Evolutionary conservation across 2,113 vertebrate species (phyloP).

Genomic region (Coptodon rendalli): DNA sequence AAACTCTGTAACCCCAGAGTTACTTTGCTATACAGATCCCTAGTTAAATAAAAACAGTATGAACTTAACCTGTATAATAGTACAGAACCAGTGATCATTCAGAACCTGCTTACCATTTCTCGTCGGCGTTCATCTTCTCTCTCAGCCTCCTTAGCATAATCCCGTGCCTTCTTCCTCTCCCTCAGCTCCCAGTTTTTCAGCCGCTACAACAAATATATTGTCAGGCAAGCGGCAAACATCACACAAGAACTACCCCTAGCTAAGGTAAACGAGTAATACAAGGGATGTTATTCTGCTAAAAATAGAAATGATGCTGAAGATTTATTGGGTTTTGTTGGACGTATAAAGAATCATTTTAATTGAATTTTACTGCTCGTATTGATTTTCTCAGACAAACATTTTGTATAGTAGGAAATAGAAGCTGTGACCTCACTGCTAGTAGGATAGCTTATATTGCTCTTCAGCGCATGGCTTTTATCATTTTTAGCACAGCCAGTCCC

Average conservation of each 20-base stretch:
- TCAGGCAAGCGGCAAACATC: neutral
- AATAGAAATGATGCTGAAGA: neutral
- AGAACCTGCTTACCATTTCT: constrained; percentile 79
- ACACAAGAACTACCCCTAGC: neutral
- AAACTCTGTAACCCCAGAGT: neutral
- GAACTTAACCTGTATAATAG: neutral
- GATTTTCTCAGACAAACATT: neutral
- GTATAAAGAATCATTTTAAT: neutral
- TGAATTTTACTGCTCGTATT: neutral
- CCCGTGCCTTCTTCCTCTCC: constrained; percentile 93
- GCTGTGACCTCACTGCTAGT: neutral
- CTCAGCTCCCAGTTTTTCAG: constrained; percentile 98
- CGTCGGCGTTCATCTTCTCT: constrained; percentile 91
- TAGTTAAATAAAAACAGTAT: neutral
- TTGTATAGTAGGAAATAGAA: neutral
- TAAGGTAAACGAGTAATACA: neutral
- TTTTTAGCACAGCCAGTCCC: neutral
- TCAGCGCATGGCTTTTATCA: neutral
- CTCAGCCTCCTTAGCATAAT: constrained; percentile 92
- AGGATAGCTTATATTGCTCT: neutral
- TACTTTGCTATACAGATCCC: neutral
- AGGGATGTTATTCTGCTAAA: neutral
- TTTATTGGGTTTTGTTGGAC: neutral
- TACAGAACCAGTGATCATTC: neutral
- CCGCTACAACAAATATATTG: constrained; percentile 61